Evolutionary conservation across 2,888 invertebrate genomes (phyloP).

Genomic region (Cheilosia variabilis): DNA sequence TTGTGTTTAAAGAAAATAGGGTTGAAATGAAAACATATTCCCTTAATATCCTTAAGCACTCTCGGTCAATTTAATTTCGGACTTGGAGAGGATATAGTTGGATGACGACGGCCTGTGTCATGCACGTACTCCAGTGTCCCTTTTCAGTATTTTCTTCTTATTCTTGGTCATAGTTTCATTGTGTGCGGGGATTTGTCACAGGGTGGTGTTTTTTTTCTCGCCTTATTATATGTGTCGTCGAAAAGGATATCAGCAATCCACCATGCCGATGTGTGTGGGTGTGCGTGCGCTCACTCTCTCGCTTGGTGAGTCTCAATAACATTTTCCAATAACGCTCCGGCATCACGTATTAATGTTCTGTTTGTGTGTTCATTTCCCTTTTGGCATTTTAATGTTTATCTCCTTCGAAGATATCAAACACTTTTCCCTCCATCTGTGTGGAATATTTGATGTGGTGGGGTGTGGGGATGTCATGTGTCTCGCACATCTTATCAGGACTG

Average conservation of each 20-base stretch:
- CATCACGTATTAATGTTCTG: constrained; percentile 72
- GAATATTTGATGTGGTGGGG: background rate
- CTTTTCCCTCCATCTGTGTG: constrained; percentile 49
- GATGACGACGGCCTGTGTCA: constrained; percentile 52
- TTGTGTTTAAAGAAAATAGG: constrained; percentile 69
- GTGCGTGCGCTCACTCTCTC: constrained; percentile 4
- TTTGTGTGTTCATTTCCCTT: constrained; percentile 75
- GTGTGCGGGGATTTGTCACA: constrained; percentile 58
- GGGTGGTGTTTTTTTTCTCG: constrained; percentile 1
- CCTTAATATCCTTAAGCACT: constrained; percentile 75
- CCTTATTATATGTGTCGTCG: background rate
- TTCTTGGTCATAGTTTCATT: constrained; percentile 14
- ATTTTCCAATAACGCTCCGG: constrained; percentile 69
- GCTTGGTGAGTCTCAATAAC: constrained; percentile 66
- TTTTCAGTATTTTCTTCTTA: constrained; percentile 9
- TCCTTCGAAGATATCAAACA: constrained; percentile 69
- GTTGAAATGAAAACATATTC: constrained; percentile 75
- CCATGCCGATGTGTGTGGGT: constrained; percentile 21
- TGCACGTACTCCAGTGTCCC: constrained; percentile 33
- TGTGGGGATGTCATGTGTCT: constrained; percentile 44
- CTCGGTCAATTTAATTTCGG: constrained; percentile 75
- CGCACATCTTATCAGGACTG: constrained; percentile 46
- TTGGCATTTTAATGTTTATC: constrained; percentile 74
- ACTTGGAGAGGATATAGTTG: constrained; percentile 45
- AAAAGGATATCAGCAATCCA: constrained; percentile 49